These are phyloP conservation scores for Pectinophora gossypiella DNA, from an alignment of 1,140 invertebrate genomes.

Conservation along the genomic window DNA sequence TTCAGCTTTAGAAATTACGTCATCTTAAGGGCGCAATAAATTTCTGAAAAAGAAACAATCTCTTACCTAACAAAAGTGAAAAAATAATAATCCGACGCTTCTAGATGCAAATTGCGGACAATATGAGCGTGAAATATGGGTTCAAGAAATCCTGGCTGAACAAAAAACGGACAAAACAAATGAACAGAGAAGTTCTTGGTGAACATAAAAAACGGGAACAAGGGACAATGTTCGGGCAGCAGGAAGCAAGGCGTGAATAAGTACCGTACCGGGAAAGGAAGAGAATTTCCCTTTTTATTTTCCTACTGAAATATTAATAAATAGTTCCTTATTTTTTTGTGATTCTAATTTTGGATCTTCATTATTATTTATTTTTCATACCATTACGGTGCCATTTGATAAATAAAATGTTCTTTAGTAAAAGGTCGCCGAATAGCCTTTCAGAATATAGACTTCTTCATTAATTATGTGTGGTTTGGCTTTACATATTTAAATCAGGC, in stretches of 20 bases:
- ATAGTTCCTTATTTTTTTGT: not conserved
- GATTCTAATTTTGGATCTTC: not conserved
- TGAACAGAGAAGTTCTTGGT: constrained; percentile 58
- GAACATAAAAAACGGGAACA: constrained; percentile 29
- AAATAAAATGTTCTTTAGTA: not conserved
- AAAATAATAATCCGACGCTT: not conserved
- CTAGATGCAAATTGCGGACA: constrained; percentile 47
- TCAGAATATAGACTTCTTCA: not conserved
- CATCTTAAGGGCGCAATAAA: too few species aligned
- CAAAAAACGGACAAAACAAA: constrained; percentile 49
- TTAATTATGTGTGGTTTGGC: too few species aligned
- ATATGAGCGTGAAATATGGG: constrained; percentile 71
- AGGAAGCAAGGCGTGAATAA: constrained; percentile 65
- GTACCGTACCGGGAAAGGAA: constrained; percentile 28
- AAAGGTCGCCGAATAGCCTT: too few species aligned
- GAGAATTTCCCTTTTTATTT: constrained; percentile 4
- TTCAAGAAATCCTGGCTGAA: constrained; percentile 62
- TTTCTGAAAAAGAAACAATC: too few species aligned
- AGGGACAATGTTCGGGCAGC: constrained; percentile 16
- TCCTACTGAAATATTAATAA: not conserved
- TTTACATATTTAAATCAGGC: too few species aligned
- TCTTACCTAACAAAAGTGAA: too few species aligned
- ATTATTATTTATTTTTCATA: not conserved
- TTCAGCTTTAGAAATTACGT: too few species aligned
- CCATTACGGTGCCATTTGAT: not conserved